Evolutionary conservation across 2,888 invertebrate genomes (phyloP).

Genomic region (Tachystola acroxantha): DNA sequence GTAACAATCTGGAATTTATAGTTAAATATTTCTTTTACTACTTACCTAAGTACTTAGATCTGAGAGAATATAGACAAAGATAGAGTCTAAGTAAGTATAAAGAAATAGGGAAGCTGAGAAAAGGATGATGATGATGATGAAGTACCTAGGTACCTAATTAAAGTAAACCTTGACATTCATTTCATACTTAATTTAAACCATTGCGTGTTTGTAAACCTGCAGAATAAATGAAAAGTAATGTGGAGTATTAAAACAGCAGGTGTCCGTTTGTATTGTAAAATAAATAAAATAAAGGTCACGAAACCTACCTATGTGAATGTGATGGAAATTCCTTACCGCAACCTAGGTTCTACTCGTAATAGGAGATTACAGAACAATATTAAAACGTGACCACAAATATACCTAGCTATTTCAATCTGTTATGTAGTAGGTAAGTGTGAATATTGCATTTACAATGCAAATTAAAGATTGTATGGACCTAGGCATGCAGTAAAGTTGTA

Average conservation of each 20-base stretch:
- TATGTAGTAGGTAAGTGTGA: too few relatives aligned
- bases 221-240: constrained; percentile 4
- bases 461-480: constrained; percentile 10
- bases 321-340: constrained; percentile 4
- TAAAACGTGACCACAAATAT: constrained; percentile 11
- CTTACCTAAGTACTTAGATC: too few relatives aligned
- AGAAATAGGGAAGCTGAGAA: too few relatives aligned
- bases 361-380: constrained; percentile 7
- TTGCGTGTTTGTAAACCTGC: neutral
- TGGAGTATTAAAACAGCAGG: constrained; percentile 14
- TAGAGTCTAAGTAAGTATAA: too few relatives aligned
- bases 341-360: neutral
- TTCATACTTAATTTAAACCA: neutral
- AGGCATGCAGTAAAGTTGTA: neutral
- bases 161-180: too few relatives aligned
- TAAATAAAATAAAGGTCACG: constrained; percentile 15
- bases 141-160: too few relatives aligned
- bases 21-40: too few relatives aligned
- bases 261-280: constrained; percentile 12
- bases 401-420: neutral
- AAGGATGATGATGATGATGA: too few relatives aligned
- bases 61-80: too few relatives aligned
- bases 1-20: too few relatives aligned
- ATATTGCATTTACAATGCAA: constrained; percentile 23
- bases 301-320: neutral